Percentiles rank a stretch among this genome's conserved stretches.
Conservation (phyloP, 1,140 invertebrate genomes). For the Muscidifurax raptorellus region DNA sequence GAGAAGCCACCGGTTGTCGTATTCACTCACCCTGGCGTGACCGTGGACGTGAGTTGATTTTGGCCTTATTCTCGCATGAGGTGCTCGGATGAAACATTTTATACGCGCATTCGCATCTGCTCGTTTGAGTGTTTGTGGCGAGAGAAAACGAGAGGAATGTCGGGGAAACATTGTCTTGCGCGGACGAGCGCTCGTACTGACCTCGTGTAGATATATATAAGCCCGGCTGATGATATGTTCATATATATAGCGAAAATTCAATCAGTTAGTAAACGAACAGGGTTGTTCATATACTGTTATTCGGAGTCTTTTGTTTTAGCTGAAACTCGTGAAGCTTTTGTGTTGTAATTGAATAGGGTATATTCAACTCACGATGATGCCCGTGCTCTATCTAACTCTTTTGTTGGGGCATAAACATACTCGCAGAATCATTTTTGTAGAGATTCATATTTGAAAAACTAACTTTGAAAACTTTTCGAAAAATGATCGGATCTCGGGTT, state of each 20-base stretch:
- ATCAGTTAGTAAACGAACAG: background rate
- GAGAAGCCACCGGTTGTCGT: constrained; percentile 80
- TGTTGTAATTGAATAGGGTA: background rate
- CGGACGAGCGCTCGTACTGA: too few species aligned
- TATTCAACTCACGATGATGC: background rate
- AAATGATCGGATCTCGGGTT: too few species aligned
- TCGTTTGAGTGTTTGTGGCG: too few species aligned
- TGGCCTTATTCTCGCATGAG: background rate
- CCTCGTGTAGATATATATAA: too few species aligned
- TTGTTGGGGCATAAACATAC: background rate
- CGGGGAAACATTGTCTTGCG: too few species aligned
- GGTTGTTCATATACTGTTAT: background rate
- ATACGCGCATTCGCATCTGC: background rate
- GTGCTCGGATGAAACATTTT: too few species aligned
- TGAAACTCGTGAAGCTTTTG: background rate
- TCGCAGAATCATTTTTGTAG: too few species aligned
- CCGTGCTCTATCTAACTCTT: background rate
- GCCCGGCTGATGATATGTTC: too few species aligned
- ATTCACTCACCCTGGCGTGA: constrained; percentile 80
- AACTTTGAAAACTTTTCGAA: too few species aligned
- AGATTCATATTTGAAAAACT: too few species aligned
- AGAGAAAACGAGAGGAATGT: too few species aligned
- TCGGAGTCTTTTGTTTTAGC: background rate
- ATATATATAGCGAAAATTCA: background rate
- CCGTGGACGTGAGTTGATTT: constrained; percentile 79